Conservation (phyloP, 2,113 vertebrate species). For the Catharus fuscescens region DNA sequence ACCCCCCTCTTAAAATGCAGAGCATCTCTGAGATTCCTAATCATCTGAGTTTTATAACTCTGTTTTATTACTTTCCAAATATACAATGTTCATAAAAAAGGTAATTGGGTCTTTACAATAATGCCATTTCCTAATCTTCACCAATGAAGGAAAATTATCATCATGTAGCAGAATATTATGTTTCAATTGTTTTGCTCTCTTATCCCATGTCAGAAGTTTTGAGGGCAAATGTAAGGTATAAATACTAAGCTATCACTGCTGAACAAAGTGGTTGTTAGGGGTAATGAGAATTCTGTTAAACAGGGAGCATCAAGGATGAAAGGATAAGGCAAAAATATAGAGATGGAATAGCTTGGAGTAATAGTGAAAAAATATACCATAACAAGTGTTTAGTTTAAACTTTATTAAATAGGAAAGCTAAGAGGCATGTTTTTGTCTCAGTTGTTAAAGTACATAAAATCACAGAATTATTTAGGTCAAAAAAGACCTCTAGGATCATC, state of each 20-base stretch:
- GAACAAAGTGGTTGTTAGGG: neutral
- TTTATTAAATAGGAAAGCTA: neutral
- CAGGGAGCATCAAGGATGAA: neutral
- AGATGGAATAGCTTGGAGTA: neutral
- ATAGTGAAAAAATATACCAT: neutral
- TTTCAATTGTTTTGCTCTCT: constrained; percentile 50
- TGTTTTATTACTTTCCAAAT: constrained; percentile 71
- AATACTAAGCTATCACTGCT: neutral
- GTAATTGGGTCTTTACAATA: constrained; percentile 73
- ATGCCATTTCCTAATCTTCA: constrained; percentile 64
- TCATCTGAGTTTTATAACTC: constrained; percentile 70
- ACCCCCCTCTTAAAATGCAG: constrained; percentile 55
- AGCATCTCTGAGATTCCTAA: constrained; percentile 62
- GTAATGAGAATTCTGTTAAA: neutral
- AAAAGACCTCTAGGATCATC: neutral
- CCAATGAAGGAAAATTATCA: constrained; percentile 56
- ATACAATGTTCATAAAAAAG: constrained; percentile 68
- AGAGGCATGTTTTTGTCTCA: neutral
- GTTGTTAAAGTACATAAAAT: neutral
- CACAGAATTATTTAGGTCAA: neutral
- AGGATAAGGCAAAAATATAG: neutral
- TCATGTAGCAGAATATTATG: constrained; percentile 43
- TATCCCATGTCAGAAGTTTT: constrained; percentile 21
- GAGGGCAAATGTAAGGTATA: constrained; percentile 13
- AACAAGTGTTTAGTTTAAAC: neutral